phyloP scores from a whole-genome alignment of 1,140 invertebrate genomes.

The Halictus rubicundus region DNA sequence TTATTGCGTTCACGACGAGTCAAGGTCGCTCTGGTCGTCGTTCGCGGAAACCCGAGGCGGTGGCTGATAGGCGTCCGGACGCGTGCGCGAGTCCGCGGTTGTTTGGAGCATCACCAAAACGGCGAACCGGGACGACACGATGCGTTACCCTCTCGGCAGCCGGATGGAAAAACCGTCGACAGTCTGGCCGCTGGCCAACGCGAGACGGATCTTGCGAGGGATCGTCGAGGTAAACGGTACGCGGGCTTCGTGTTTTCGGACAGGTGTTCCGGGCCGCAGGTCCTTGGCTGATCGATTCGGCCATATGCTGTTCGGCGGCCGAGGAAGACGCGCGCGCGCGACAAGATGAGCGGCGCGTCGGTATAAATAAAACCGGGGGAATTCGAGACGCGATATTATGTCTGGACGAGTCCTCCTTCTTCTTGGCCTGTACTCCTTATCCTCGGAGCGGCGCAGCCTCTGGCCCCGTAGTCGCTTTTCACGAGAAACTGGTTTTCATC shows the following conservation, averaged over 20 bases:
- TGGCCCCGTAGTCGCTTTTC: conserved; percentile 40
- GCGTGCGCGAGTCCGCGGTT: too few species aligned
- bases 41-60: conserved; percentile 19
- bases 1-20: not conserved
- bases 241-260: conserved; percentile 7
- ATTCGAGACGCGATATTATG: conserved; percentile 32
- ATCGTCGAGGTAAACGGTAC: not conserved
- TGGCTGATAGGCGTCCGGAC: too few species aligned
- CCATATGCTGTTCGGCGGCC: conserved; percentile 22
- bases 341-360: not conserved
- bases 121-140: not conserved
- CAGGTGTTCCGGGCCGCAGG: conserved; percentile 38
- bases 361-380: conserved; percentile 55
- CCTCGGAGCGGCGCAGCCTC: not conserved
- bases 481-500: conserved; percentile 50
- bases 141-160: not conserved
- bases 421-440: conserved; percentile 11
- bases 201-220: conserved; percentile 14
- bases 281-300: conserved; percentile 30
- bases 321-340: not conserved
- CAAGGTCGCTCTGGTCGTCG: not conserved
- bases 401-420: conserved; percentile 31
- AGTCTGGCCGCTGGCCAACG: conserved; percentile 46
- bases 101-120: conserved; percentile 40
- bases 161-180: conserved; percentile 4